phyloP scores from a whole-genome alignment of 2,113 vertebrate genomes.

The Macroglossus sobrinus region DNA sequence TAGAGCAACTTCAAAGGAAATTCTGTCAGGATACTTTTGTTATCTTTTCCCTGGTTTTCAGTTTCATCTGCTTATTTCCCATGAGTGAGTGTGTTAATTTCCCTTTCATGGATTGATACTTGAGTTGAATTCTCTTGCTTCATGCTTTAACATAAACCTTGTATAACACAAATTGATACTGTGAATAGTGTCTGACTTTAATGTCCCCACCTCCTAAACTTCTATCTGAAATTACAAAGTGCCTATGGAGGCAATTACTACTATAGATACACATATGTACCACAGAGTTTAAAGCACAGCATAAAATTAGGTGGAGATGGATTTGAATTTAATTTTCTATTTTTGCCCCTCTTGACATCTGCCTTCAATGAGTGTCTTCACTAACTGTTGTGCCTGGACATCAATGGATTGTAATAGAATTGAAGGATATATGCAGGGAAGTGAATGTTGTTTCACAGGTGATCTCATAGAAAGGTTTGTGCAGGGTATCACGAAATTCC shows the following conservation, averaged over 20 bases:
- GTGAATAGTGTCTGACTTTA: slow-evolving; percentile 28
- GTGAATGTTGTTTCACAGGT: background rate
- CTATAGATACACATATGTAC: no score
- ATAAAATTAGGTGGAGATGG: no score
- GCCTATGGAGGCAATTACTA: no score
- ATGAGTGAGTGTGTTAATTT: background rate
- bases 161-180: background rate
- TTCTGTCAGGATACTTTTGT: background rate
- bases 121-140: background rate
- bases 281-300: no score
- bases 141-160: slow-evolving; percentile 59
- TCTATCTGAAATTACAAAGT: no score
- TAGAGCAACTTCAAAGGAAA: background rate
- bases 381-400: background rate
- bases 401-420: background rate
- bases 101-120: background rate
- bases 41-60: background rate
- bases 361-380: background rate
- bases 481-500: background rate
- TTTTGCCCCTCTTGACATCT: background rate
- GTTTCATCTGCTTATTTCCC: background rate
- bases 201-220: no score
- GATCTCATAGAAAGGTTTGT: background rate
- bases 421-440: background rate
- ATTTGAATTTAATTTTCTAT: background rate